phyloP scores from a whole-genome alignment of 37 sponge, comb jelly and placozoan genomes.

The Agelas oroides region DNA sequence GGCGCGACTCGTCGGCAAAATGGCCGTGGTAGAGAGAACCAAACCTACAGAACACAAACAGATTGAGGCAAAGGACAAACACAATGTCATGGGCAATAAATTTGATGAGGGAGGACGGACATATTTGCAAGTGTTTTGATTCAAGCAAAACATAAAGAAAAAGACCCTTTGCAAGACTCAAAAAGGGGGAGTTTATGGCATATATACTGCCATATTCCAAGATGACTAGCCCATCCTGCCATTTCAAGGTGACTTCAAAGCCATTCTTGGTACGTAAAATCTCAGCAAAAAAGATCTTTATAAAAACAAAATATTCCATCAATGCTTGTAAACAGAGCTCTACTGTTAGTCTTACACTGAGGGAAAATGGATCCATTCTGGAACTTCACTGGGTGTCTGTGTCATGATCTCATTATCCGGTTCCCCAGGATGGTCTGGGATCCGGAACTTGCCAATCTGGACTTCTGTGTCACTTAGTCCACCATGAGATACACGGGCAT shows the following conservation, averaged over 20 bases:
- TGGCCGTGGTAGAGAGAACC: conserved; percentile 25
- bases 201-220: no score
- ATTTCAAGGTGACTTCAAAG: no score
- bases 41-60: conserved; percentile 22
- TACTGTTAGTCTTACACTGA: conserved; percentile 59
- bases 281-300: no score
- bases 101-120: not conserved
- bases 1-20: conserved; percentile 25
- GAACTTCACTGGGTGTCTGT: conserved; percentile 22
- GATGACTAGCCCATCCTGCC: no score
- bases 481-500: conserved; percentile 48
- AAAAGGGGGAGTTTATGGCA: no score
- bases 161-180: not conserved
- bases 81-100: not conserved
- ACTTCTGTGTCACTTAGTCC: conserved; percentile 59
- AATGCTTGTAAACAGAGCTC: no score
- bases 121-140: not conserved
- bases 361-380: conserved; percentile 54
- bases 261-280: no score
- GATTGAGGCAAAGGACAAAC: not conserved
- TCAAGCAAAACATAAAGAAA: not conserved
- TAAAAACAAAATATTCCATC: no score
- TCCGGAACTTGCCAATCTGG: conserved; percentile 72
- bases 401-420: conserved; percentile 44
- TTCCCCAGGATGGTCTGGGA: conserved; percentile 24